These are phyloP conservation scores for Idaea aversata DNA, from an alignment of 2,888 invertebrate genomes.

Conservation along the genomic window DNA sequence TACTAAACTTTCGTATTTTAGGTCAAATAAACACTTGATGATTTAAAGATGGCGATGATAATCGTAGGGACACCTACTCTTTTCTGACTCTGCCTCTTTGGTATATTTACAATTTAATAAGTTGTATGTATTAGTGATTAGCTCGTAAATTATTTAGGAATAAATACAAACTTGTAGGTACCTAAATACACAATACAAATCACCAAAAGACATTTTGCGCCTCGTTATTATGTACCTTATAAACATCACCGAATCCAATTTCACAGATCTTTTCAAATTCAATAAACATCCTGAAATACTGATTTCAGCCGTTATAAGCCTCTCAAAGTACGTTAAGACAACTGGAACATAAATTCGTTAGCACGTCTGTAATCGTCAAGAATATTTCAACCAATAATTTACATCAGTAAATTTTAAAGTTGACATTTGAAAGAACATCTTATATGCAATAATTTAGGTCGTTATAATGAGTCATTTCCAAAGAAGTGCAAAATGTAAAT, in stretches of 20 bases:
- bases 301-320: slow-evolving; percentile 66
- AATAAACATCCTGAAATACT: slow-evolving; percentile 72
- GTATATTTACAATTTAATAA: too few species aligned
- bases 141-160: too few species aligned
- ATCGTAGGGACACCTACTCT: too few species aligned
- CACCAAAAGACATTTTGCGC: slow-evolving; percentile 37
- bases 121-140: too few species aligned
- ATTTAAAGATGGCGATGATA: too few species aligned
- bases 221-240: slow-evolving; percentile 52
- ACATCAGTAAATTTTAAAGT: slow-evolving; percentile 76
- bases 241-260: slow-evolving; percentile 57
- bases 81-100: too few species aligned
- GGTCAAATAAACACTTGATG: too few species aligned
- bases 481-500: slow-evolving; percentile 35
- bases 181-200: slow-evolving; percentile 19
- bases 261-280: slow-evolving; percentile 60
- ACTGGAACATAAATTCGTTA: slow-evolving; percentile 74
- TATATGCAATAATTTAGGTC: slow-evolving; percentile 69
- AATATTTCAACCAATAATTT: slow-evolving; percentile 70
- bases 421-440: slow-evolving; percentile 78
- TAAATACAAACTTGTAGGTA: not conserved
- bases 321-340: slow-evolving; percentile 63
- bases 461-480: slow-evolving; percentile 55
- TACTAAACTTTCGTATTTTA: too few species aligned
- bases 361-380: slow-evolving; percentile 72